Evolutionary conservation across 2,113 vertebrate species (phyloP).

Genomic region (Rhea americana): DNA sequence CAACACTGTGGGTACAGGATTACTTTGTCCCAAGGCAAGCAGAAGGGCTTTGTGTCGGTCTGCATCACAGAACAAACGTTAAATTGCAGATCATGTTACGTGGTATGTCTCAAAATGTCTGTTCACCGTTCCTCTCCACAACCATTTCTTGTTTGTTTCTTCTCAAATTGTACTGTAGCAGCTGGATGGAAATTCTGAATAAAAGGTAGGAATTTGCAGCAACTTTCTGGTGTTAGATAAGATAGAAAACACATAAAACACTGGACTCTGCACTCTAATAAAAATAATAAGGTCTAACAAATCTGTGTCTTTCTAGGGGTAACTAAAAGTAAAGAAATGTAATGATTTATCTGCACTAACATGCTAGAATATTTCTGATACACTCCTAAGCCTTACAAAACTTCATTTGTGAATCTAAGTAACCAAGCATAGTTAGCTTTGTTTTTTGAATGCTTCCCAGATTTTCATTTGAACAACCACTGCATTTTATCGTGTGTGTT

Average conservation of each 20-base stretch:
- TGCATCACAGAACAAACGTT: not conserved
- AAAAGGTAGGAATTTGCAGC: not conserved
- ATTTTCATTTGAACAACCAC: constrained; percentile 12
- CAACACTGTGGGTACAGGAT: not conserved
- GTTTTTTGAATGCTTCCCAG: constrained; percentile 6
- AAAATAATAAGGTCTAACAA: not conserved
- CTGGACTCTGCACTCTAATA: not conserved
- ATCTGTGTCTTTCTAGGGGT: not conserved
- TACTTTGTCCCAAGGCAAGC: not conserved
- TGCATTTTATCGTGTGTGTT: constrained; percentile 47
- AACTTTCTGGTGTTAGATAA: not conserved
- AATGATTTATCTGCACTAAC: not conserved
- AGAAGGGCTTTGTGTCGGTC: not conserved
- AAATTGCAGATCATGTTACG: not conserved
- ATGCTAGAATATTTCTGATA: constrained; percentile 7
- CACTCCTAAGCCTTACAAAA: not conserved
- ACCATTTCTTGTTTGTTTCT: constrained; percentile 4
- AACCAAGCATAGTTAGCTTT: not conserved
- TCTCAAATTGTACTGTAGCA: not conserved
- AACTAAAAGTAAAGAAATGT: not conserved
- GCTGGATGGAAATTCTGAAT: not conserved
- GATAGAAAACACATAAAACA: not conserved
- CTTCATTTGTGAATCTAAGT: constrained; percentile 3
- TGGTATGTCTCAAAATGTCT: not conserved
- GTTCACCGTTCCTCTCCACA: not conserved